Evolutionary conservation across 2,113 vertebrate genomes (phyloP).

Genomic region (Rhabdomys dilectus): DNA sequence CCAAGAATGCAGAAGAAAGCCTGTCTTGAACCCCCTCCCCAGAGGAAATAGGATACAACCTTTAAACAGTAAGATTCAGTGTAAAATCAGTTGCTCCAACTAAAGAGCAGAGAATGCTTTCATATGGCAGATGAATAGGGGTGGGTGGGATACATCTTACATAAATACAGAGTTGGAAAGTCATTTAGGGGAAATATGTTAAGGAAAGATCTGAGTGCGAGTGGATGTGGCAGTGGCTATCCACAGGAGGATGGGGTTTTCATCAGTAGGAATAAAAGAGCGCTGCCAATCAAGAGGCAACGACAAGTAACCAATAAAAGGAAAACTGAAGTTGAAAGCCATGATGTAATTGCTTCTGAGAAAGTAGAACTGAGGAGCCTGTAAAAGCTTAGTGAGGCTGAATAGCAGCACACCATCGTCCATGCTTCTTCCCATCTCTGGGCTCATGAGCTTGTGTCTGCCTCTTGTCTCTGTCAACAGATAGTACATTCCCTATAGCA

Average conservation of each 20-base stretch:
- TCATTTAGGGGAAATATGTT: slow-evolving; percentile 39
- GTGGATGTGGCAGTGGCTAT: neutral
- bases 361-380: neutral
- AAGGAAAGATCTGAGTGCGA: slow-evolving; percentile 10
- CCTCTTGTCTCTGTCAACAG: neutral
- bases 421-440: neutral
- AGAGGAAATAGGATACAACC: neutral
- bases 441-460: neutral
- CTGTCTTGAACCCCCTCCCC: neutral
- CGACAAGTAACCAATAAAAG: slow-evolving; percentile 12
- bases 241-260: neutral
- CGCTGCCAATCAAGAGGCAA: neutral
- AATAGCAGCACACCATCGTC: neutral
- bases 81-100: neutral
- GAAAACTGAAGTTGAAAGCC: slow-evolving; percentile 31
- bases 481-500: neutral
- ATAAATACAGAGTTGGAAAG: neutral
- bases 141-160: slow-evolving; percentile 6
- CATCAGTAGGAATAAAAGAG: neutral
- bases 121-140: slow-evolving; percentile 37
- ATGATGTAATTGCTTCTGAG: slow-evolving; percentile 42
- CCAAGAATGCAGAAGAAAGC: neutral
- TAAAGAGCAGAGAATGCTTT: slow-evolving; percentile 51
- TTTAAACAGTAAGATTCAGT: slow-evolving; percentile 21
- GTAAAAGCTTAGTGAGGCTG: neutral